Evolutionary conservation across 2,888 invertebrate species (phyloP).

Genomic region (Alcis repandata): DNA sequence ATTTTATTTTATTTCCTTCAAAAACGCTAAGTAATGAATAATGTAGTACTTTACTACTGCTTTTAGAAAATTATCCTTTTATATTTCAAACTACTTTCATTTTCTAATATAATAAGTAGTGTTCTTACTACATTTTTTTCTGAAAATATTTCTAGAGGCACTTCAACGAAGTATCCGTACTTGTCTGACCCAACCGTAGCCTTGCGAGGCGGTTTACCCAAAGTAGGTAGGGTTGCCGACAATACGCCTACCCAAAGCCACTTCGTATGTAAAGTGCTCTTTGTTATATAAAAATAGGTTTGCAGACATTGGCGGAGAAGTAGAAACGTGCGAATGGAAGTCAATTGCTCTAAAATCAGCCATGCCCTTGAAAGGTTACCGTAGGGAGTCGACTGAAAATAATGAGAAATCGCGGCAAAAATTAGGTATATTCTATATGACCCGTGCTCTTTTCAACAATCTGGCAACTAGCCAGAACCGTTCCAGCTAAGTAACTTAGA

Average conservation of each 20-base stretch:
- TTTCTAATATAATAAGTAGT: neutral
- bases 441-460: constrained; percentile 2
- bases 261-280: constrained; percentile 32
- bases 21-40: too few relatives aligned
- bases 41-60: too few relatives aligned
- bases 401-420: neutral
- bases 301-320: constrained; percentile 48
- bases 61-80: too few relatives aligned
- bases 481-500: constrained; percentile 30
- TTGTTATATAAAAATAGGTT: constrained; percentile 26
- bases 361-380: constrained; percentile 9
- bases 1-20: neutral
- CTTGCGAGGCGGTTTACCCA: constrained; percentile 21
- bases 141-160: constrained; percentile 7
- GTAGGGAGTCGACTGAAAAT: neutral
- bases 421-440: neutral
- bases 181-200: constrained; percentile 11
- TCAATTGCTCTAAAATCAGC: constrained; percentile 54
- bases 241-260: constrained; percentile 25
- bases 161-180: constrained; percentile 11
- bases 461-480: constrained; percentile 32
- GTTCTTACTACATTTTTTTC: neutral
- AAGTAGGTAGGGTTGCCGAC: constrained; percentile 20
- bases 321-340: constrained; percentile 50
- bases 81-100: neutral